Percentiles rank a stretch among this genome's conserved stretches.
These are phyloP conservation scores for Odocoileus virginianus DNA, from an alignment of 2,113 vertebrate genomes.

Conservation along the genomic window DNA sequence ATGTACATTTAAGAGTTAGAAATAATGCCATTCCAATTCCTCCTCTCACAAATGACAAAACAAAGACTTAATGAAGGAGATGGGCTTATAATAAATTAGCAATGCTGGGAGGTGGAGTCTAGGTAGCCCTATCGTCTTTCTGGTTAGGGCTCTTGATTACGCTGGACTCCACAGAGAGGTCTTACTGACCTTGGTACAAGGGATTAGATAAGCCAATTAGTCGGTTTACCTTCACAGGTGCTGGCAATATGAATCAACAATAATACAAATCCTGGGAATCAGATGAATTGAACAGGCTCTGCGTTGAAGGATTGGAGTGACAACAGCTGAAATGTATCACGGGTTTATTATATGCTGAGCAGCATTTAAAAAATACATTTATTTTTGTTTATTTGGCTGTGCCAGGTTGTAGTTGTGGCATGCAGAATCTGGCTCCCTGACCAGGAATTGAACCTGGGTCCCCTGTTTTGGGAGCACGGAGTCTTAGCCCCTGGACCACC, in stretches of 20 bases:
- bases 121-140: accelerated
- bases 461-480: neutral
- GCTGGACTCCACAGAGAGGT: neutral
- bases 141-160: neutral
- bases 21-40: neutral
- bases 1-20: neutral
- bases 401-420: neutral
- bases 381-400: neutral
- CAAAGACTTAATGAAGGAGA: neutral
- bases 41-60: neutral
- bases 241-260: neutral
- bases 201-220: neutral
- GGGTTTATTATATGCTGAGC: neutral
- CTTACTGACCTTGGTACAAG: neutral
- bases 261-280: neutral
- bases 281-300: neutral
- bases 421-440: neutral
- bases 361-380: neutral
- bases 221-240: neutral
- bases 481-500: neutral
- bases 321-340: neutral
- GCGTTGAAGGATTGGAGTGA: neutral
- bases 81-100: neutral
- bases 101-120: neutral
- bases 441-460: neutral